Evolutionary conservation across 2,113 vertebrate genomes (phyloP), one percentile per base, ranked within the genome.

Genomic region (Lepidothrix coronata): DNA sequence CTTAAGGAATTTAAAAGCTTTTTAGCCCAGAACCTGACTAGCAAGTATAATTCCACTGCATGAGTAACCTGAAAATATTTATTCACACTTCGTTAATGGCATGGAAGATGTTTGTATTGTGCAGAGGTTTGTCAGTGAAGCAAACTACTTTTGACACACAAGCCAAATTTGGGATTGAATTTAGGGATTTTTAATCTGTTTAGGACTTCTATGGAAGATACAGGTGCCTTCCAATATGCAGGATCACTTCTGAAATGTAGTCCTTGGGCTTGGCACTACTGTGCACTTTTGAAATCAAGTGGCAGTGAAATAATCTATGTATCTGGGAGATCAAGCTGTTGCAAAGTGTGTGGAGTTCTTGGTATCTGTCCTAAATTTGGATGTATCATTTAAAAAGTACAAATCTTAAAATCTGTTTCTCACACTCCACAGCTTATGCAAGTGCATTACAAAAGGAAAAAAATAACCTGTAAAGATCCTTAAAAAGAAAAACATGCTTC

Each of bases 191-290:
- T 97, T 95, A 81, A 90, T 92, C 75, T 96, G 74, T 83, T 81
- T 91, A 95, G 75, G 82, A 88, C 43, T 91, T 83, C n/a, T 1
- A 18, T 58, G 58, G 71, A 92, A 72, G 80, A 76, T 93, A 92
- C 88, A 95, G 92, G 90, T 97, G 75, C 78, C 91, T 98, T 97
- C 66, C 84, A 94, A 89, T 96, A 97, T 97, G 94, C 85, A 94
- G 94, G 94, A 97, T 97, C 97, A 98, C 94, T 98, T 98, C 96
- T 98, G 97, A 98, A 98, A 96, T 97, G 96, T 85, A 96, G 95
- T 97, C 89, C 91, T 93, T 93, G 86, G 88, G 91, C 95, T 96
- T 79, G 93, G 94, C 95, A 93, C 88, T 95, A 88, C 94, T 91
- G 82, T 96, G 87, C 90, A 12, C 88, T 95, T 94, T 86, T 76